A percentile compares a stretch with the other conserved stretches of the same genome.
These are phyloP conservation scores for Dromiciops gliroides DNA, from an alignment of 2,113 vertebrate species.

Conservation along the genomic window DNA sequence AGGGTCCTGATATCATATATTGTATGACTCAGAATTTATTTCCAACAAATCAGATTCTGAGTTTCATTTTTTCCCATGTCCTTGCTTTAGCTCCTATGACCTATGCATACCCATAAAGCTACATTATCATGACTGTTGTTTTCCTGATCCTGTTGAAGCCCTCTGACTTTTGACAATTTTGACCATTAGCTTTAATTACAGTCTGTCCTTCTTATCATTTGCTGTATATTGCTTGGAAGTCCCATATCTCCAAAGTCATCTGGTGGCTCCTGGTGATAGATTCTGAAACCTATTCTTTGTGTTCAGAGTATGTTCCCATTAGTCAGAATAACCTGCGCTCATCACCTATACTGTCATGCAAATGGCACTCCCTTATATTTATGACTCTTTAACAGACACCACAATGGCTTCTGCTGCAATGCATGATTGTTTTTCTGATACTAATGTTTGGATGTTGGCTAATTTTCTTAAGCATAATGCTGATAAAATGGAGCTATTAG, in stretches of 20 bases:
- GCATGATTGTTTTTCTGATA: slow-evolving; percentile 66
- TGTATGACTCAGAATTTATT: slow-evolving; percentile 44
- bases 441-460: slow-evolving; percentile 69
- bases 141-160: slow-evolving; percentile 52
- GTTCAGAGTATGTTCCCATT: slow-evolving; percentile 57
- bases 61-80: slow-evolving; percentile 38
- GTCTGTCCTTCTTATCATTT: slow-evolving; percentile 68
- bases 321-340: slow-evolving; percentile 66
- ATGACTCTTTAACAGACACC: slow-evolving; percentile 74
- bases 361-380: slow-evolving; percentile 72
- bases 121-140: slow-evolving; percentile 47
- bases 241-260: slow-evolving; percentile 71
- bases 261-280: slow-evolving; percentile 56
- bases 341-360: slow-evolving; percentile 65
- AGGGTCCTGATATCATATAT: slow-evolving; percentile 45
- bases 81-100: slow-evolving; percentile 40
- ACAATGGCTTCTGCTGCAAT: slow-evolving; percentile 57
- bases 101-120: background rate
- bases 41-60: background rate
- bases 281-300: slow-evolving; percentile 53
- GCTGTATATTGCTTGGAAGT: slow-evolving; percentile 70
- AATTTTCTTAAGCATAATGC: slow-evolving; percentile 75
- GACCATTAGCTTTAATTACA: slow-evolving; percentile 62
- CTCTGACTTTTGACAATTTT: slow-evolving; percentile 59
- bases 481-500: slow-evolving; percentile 60